Conservation (phyloP, 2,797 vertebrate species). For the Lagodon rhomboides region DNA sequence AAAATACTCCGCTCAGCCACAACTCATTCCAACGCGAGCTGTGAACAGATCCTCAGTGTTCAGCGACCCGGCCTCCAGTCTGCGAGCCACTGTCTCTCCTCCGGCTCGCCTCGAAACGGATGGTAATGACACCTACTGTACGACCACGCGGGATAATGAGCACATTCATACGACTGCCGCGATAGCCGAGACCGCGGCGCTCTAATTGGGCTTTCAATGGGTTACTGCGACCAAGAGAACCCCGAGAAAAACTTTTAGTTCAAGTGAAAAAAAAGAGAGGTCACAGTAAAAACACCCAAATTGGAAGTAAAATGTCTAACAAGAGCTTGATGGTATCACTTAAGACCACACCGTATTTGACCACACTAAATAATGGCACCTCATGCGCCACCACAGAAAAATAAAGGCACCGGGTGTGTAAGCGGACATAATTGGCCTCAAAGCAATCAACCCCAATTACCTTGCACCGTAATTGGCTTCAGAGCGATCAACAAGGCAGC, state of each 20-base stretch:
- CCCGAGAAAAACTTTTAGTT: constrained; percentile 27
- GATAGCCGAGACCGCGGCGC: constrained; percentile 45
- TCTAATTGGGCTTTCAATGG: constrained; percentile 68
- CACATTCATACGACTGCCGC: constrained; percentile 59
- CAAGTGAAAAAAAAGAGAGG: background rate
- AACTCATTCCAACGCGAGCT: constrained; percentile 50
- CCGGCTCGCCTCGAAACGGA: constrained; percentile 47
- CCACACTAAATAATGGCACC: constrained; percentile 65
- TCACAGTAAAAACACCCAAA: constrained; percentile 27
- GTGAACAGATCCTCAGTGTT: constrained; percentile 64
- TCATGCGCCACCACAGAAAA: constrained; percentile 55
- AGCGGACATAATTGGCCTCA: constrained; percentile 79
- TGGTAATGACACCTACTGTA: constrained; percentile 65
- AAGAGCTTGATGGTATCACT: constrained; percentile 63
- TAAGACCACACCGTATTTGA: constrained; percentile 66
- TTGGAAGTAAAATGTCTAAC: constrained; percentile 41
- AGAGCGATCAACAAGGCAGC: constrained; percentile 77
- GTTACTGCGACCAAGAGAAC: constrained; percentile 35
- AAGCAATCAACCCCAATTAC: constrained; percentile 84
- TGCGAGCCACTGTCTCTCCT: constrained; percentile 40
- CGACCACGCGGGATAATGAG: constrained; percentile 67
- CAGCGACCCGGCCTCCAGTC: constrained; percentile 37
- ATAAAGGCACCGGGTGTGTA: constrained; percentile 65
- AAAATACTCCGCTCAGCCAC: constrained; percentile 38
- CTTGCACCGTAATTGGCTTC: constrained; percentile 74